Percentiles rank a stretch among this genome's conserved stretches.
Evolutionary conservation across 2,888 invertebrate genomes (phyloP).

Genomic region (Aradus depressus): DNA sequence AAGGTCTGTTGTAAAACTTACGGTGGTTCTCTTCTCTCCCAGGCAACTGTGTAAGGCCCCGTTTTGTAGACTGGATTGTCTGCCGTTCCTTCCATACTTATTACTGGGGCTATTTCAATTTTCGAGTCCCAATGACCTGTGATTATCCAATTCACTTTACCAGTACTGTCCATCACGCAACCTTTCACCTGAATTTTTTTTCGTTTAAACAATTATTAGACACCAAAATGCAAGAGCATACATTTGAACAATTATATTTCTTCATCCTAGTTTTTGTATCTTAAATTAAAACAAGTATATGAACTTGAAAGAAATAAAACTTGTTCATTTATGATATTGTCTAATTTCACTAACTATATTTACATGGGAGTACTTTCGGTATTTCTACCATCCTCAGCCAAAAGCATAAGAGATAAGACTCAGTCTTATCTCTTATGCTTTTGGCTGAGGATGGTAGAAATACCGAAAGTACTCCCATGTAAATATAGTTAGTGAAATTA

Average conservation of each 20-base stretch:
- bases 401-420: no score
- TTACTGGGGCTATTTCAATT: conserved; percentile 88
- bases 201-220: conserved; percentile 8
- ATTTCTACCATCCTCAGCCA: no score
- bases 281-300: background rate
- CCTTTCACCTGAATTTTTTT: conserved; percentile 69
- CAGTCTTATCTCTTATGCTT: no score
- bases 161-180: conserved; percentile 46
- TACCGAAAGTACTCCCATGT: no score
- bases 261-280: background rate
- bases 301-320: background rate
- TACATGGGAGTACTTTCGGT: no score
- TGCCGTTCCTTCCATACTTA: conserved; percentile 51
- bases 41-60: conserved; percentile 70
- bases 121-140: conserved; percentile 90
- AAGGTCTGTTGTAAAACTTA: conserved; percentile 43
- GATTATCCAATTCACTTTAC: conserved; percentile 52
- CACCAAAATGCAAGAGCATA: conserved; percentile 3
- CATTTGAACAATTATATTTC: background rate
- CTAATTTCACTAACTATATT: no score
- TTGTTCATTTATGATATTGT: no score
- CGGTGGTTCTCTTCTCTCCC: conserved; percentile 72
- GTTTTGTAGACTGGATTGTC: conserved; percentile 88
- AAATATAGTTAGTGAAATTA: no score
- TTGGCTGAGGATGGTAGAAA: no score